Evolutionary conservation across 2,113 vertebrate genomes (phyloP).

Genomic region (Copsychus sechellarum): DNA sequence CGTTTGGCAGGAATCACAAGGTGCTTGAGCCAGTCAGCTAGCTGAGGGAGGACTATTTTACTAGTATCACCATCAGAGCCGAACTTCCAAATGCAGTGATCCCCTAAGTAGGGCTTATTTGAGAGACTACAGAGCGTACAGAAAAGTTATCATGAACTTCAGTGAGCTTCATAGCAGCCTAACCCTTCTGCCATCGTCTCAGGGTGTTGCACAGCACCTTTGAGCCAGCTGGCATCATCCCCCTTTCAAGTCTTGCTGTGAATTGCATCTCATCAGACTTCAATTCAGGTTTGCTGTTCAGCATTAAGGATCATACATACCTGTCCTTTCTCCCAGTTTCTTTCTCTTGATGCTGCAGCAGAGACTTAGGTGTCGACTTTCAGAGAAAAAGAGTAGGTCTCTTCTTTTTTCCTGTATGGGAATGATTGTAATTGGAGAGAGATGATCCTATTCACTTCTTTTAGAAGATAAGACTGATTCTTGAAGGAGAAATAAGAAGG

Average conservation of each 20-base stretch:
- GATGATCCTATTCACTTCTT: slow-evolving; percentile 36
- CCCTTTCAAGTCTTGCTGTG: background rate
- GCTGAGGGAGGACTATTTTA: background rate
- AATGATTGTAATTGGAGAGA: slow-evolving; percentile 31
- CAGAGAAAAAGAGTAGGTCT: background rate
- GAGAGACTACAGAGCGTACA: background rate
- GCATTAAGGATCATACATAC: background rate
- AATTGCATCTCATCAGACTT: background rate
- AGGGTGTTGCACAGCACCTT: background rate
- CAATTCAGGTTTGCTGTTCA: background rate
- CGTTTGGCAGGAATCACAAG: background rate
- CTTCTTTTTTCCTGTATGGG: background rate
- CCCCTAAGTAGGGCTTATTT: background rate
- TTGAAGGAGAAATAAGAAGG: background rate
- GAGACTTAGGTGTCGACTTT: background rate
- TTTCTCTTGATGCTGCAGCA: background rate
- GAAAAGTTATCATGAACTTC: background rate
- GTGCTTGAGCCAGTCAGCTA: background rate
- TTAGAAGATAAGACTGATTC: background rate
- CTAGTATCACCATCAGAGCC: background rate
- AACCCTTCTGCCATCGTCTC: rapidly evolving
- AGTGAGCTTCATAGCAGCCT: rapidly evolving
- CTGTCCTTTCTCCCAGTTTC: background rate
- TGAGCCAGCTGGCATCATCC: background rate
- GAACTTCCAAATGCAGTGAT: background rate